Evolutionary conservation across 2,797 vertebrate species (phyloP), one percentile per base, ranked within the genome.

Genomic region (Anolis apletophallus): DNA sequence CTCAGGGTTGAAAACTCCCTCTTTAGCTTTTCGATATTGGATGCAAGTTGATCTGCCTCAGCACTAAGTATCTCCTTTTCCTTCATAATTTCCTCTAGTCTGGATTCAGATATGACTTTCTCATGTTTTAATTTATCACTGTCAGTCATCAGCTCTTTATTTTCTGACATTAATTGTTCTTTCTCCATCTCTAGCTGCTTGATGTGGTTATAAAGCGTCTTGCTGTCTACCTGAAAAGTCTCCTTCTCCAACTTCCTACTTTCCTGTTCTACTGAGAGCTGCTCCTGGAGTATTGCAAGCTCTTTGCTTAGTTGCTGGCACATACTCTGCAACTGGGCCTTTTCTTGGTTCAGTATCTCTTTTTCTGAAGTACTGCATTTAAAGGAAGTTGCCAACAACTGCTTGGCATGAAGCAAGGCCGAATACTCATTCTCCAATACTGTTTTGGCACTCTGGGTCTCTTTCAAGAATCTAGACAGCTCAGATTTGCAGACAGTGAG

Each of bases 401-500:
- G 90, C 72, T 95, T 94, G 2, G 97, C 96, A 14, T 67, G 93
- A 19, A 95, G 93, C 1, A 97, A 80, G 46, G 88, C 92, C 0
- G 81, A 83, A 72, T 96, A 90, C 75, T 97, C 96, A 0, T 87
- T 92, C 83, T 97, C 96, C 1, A 97, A 80, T 0, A 84, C 85
- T 6, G 89, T 95, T 85, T 90, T 96, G 84, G 95, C 95, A 3
- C 64, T 85, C 80, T 96, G 96, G 29, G 92, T 93, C 88, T 97
- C 96, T 83, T 97, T 95, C 11, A 99, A 89, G 85, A 94, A 87
- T 36, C 84, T 32, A 7, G 94, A 94, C 83, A 99, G 94, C 71
- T 95, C 90, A 16, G 89, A 86, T 79, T 97, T 97, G 82, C 95
- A 96, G 90, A 95, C 91, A 9, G 61, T 71, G 9, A 98, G 94